Base-by-base conservation (phyloP, 2,888 invertebrate genomes). In the Ryuthela nishihirai region DNA sequence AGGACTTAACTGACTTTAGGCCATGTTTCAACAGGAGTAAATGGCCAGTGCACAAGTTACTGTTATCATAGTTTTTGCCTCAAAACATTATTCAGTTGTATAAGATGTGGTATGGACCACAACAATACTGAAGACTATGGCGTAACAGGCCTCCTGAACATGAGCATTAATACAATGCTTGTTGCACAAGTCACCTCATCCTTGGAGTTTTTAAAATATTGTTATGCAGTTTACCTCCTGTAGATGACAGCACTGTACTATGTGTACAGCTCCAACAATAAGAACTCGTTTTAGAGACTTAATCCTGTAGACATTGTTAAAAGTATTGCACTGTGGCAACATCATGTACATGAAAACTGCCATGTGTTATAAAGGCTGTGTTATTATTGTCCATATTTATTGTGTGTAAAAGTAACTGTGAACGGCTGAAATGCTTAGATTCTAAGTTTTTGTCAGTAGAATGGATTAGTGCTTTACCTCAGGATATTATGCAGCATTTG, bases 231-330 rank as follows among this genome's bases (percentile, higher is more conserved):
- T 46, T 26, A 35, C 54, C 40, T 48, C 47, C 44, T 55, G 48
- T 48, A 55, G 55, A 55, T 55, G 35, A 20, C 32, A 39, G 44
- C 49, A 15, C 34, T 55, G 49, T 55, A 55, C 48, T 55, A 55
- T 49, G 34, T 55, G 55, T 55, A 55, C 49, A 55, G 55, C 36
- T 55, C 39, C 48, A 32, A 55, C 49, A 39, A n/a, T 6, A 26
- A 41, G 26, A 18, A 35, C 20, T 55, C 48, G 55, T 43, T 18
- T 26, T 34, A 38, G 21, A n/a, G 23, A 38, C n/a, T n/a, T n/a
- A n/a, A 40, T 21, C 44, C 44, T 35, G 44, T 55, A 55, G 55
- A 43, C 55, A 49, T 49, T 55, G 55, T 55, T 55, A 49, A 55
- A 55, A 55, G 45, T 55, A 55, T 34, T 39, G 49, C 55, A 55